Percentiles rank a stretch among this genome's conserved stretches.
Conservation (phyloP, 2,113 vertebrate species). For the Cyrtonyx montezumae region DNA sequence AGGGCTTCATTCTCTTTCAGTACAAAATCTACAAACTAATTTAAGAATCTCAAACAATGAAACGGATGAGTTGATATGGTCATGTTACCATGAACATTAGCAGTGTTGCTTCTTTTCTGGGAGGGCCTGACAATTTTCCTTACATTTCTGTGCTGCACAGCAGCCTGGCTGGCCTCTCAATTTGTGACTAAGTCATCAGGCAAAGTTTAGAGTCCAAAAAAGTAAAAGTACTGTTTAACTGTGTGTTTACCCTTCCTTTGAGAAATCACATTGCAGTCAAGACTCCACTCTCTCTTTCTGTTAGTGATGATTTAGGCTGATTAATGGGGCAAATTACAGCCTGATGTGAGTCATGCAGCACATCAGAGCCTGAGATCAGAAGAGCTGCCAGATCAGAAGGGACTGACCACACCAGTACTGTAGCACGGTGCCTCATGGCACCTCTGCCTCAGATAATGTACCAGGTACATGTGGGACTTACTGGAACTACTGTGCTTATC, state of each 20-base stretch:
- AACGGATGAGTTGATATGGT: not conserved
- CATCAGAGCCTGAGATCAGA: not conserved
- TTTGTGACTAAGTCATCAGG: not conserved
- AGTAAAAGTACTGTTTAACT: not conserved
- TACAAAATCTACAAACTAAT: constrained; percentile 24
- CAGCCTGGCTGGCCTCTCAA: not conserved
- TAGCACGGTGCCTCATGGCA: not conserved
- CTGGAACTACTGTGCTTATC: not conserved
- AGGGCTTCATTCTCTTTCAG: not conserved
- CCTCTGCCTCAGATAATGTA: not conserved
- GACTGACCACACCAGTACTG: not conserved
- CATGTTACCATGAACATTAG: not conserved
- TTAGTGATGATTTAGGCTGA: not conserved
- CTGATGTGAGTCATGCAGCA: not conserved
- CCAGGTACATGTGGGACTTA: not conserved
- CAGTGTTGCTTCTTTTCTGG: not conserved
- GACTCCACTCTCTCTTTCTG: not conserved
- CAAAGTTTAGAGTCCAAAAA: not conserved
- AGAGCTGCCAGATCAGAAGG: not conserved
- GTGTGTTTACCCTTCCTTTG: not conserved
- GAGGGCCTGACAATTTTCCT: not conserved
- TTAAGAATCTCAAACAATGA: constrained; percentile 36
- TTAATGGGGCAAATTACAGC: not conserved
- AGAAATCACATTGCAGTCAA: not conserved
- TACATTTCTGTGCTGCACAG: not conserved